Conservation (phyloP, 2,113 vertebrate genomes). For the Aptenodytes forsteri region DNA sequence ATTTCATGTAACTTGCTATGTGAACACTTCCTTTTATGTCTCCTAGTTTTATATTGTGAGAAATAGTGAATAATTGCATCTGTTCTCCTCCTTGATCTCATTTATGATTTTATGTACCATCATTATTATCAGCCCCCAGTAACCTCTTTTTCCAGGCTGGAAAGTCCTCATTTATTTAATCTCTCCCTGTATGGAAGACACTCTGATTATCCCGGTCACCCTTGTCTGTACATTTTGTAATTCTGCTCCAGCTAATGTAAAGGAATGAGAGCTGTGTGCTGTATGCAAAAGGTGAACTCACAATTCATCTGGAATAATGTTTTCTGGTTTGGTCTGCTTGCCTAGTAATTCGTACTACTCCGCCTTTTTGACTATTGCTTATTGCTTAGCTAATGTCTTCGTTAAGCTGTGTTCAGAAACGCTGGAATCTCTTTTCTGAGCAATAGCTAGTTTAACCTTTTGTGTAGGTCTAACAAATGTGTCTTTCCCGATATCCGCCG, state of each 20-base stretch:
- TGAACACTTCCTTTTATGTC: background rate
- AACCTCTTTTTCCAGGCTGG: background rate
- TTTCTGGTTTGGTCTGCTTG: background rate
- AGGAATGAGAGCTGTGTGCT: background rate
- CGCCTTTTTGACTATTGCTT: background rate
- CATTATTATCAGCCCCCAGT: background rate
- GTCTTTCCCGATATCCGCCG: background rate
- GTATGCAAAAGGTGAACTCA: background rate
- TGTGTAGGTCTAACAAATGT: background rate
- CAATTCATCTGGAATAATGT: background rate
- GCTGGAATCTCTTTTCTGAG: background rate
- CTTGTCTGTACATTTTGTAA: background rate
- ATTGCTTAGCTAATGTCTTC: background rate
- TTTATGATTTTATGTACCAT: background rate
- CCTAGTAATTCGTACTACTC: background rate
- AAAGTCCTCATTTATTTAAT: background rate
- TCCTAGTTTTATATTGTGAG: background rate
- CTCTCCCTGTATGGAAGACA: background rate
- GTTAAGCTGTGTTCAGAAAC: background rate
- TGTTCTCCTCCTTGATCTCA: background rate
- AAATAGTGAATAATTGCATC: background rate
- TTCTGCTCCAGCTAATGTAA: background rate
- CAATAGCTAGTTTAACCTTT: background rate
- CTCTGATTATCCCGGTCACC: background rate
- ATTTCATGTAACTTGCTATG: background rate